Conservation (phyloP, 2,797 vertebrate species). For the Buphagus erythrorhynchus region DNA sequence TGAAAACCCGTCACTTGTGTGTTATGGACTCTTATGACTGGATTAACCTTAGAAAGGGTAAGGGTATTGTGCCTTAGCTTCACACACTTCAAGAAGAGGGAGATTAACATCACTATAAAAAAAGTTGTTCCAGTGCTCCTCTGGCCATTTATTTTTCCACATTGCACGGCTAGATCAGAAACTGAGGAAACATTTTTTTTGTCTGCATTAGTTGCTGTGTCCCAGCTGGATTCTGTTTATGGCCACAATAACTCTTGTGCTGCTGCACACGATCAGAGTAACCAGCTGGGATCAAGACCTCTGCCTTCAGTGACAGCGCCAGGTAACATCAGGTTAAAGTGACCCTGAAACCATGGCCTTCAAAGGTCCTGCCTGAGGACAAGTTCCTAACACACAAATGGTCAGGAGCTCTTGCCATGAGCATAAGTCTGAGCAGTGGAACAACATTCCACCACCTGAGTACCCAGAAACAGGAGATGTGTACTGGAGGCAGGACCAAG, state of each 20-base stretch:
- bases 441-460: neutral
- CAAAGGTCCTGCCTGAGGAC: neutral
- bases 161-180: neutral
- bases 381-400: neutral
- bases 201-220: neutral
- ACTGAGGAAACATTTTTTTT: neutral
- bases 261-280: rapidly evolving
- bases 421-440: neutral
- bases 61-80: neutral
- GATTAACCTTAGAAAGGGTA: neutral
- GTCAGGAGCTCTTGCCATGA: neutral
- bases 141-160: neutral
- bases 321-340: neutral
- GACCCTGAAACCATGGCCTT: neutral
- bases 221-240: neutral
- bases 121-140: neutral
- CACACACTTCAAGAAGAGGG: neutral
- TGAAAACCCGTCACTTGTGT: neutral
- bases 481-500: neutral
- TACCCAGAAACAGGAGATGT: neutral
- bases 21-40: neutral
- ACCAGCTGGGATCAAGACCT: neutral
- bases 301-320: neutral
- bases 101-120: neutral
- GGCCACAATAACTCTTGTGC: neutral